Evolutionary conservation across 2,888 invertebrate genomes (phyloP).

Genomic region (Caenorhabditis wallacei): DNA sequence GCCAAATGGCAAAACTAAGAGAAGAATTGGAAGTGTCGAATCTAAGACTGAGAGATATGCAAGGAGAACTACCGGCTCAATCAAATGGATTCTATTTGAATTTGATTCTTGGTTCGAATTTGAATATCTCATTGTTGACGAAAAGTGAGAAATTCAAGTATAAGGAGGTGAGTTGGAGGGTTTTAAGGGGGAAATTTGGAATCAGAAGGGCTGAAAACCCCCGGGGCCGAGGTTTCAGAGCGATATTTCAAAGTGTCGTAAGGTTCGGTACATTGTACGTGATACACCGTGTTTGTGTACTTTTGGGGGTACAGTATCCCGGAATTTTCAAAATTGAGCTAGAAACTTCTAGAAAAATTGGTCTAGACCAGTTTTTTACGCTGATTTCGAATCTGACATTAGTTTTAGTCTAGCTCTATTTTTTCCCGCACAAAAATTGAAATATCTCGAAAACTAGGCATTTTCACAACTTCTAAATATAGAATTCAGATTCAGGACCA

Average conservation of each 20-base stretch:
- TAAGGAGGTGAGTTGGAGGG: conserved; percentile 59
- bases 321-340: neutral
- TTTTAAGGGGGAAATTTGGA: neutral
- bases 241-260: neutral
- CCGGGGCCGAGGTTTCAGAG: neutral
- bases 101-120: conserved; percentile 94
- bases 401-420: neutral
- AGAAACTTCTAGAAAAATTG: neutral
- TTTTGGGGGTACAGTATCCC: conserved; percentile 15
- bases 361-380: neutral
- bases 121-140: conserved; percentile 97
- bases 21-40: conserved; percentile 62
- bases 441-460: too few species aligned
- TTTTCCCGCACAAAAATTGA: too few species aligned
- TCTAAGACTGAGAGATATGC: conserved; percentile 87
- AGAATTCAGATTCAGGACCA: neutral
- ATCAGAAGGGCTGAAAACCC: neutral
- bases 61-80: conserved; percentile 93
- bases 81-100: conserved; percentile 91
- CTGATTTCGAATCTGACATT: neutral
- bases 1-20: conserved; percentile 12
- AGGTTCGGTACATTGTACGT: too few species aligned
- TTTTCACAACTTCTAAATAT: neutral
- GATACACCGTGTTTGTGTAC: conserved; percentile 13
- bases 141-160: conserved; percentile 91